Evolutionary conservation across 2,113 vertebrate genomes (phyloP).

Genomic region (Malurus melanocephalus): DNA sequence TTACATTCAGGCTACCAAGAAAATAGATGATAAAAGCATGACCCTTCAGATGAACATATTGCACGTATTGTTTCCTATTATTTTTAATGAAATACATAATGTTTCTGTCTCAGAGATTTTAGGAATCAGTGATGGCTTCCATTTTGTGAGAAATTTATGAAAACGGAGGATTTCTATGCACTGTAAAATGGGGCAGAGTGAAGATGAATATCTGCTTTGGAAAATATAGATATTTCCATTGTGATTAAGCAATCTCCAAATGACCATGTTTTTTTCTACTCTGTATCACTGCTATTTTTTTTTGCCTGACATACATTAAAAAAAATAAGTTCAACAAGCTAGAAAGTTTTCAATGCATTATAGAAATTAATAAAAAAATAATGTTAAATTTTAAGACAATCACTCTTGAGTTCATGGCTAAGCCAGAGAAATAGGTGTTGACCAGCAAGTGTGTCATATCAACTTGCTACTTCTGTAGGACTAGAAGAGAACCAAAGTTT

Average conservation of each 20-base stretch:
- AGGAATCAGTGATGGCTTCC: neutral
- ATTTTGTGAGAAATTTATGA: neutral
- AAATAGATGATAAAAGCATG: neutral
- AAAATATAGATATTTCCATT: neutral
- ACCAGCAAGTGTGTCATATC: neutral
- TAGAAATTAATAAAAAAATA: neutral
- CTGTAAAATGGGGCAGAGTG: neutral
- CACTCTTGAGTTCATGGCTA: neutral
- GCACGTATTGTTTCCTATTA: neutral
- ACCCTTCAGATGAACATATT: neutral
- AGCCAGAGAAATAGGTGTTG: neutral
- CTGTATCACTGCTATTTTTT: neutral
- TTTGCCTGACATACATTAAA: neutral
- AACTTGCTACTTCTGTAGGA: neutral
- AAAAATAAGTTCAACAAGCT: neutral
- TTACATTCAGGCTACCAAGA: neutral
- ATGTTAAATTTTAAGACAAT: neutral
- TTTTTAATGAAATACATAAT: neutral
- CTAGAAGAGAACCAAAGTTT: neutral
- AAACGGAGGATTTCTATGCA: neutral
- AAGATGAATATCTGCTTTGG: neutral
- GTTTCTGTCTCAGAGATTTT: neutral
- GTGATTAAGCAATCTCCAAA: neutral
- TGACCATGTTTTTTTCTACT: fast-evolving
- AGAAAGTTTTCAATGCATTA: neutral